Conservation (phyloP, 2,797 vertebrate species). For the Bradypodion pumilum region DNA sequence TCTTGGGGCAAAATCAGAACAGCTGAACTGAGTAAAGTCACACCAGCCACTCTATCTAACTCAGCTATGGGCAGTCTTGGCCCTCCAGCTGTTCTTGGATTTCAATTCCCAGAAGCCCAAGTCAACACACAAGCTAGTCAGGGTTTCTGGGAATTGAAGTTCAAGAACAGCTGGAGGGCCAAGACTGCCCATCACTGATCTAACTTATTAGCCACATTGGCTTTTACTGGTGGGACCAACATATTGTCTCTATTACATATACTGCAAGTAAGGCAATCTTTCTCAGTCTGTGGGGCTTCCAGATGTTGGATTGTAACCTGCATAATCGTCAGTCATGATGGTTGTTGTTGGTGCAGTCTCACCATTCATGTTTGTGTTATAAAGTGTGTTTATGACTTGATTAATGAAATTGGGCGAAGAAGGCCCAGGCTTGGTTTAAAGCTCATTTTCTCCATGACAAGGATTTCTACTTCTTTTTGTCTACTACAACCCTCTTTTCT, state of each 20-base stretch:
- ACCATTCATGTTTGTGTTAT: neutral
- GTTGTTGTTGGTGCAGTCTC: neutral
- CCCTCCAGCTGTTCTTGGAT: no score
- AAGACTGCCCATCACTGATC: no score
- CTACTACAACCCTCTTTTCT: neutral
- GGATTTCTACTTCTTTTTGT: neutral
- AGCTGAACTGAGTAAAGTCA: neutral
- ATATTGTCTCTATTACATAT: neutral
- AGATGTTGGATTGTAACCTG: neutral
- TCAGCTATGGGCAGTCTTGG: no score
- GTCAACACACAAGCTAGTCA: no score
- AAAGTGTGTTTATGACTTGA: neutral
- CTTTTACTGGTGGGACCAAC: neutral
- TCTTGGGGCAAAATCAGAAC: neutral
- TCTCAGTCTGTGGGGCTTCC: neutral
- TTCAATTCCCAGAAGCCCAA: no score
- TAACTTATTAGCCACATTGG: neutral
- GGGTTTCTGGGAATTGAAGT: no score
- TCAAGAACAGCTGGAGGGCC: no score
- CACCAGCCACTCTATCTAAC: no score
- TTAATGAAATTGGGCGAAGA: neutral
- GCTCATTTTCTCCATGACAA: neutral
- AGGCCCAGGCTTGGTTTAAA: neutral
- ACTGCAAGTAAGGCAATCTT: neutral
- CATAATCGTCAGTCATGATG: neutral